Evolutionary conservation across 2,888 invertebrate species (phyloP), one percentile per base, ranked within the genome.

Genomic region (Phasia obesa): DNA sequence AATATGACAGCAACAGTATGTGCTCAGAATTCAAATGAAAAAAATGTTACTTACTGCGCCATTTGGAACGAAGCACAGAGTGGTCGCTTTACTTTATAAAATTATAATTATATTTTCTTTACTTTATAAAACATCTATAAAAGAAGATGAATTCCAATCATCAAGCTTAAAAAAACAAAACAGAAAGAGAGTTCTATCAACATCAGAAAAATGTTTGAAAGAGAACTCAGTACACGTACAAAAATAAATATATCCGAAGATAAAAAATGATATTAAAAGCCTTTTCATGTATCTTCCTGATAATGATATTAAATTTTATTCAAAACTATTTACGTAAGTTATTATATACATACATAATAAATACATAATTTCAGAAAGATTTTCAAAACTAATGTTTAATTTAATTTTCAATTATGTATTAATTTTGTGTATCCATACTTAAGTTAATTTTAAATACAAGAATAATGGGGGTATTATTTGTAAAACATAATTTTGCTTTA

Each of bases 391-490:
- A 31, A 31, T 31, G 31, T 31, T 57, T 57, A 27, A 57, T 57
- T 25, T 53, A 53, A 53, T 25, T 23, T 53, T n/a, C 25, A 25
- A 57, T 31, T 27, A 57, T 15, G 23, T 21, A 17, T 4, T 31
- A 53, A 31, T 31, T 57, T 31, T 31, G 31, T 7, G n/a, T 57
- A 31, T 57, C 31, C 17, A 31, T 23, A 31, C 27, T 31, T 31
- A 57, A 57, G 31, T 31, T 57, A 57, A 57, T 57, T 57, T 57
- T 38, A 38, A 38, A 13, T 38, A 38, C 38, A 38, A 38, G 11
- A 57, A 57, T n/a, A 9, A 57, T 15, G 15, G 31, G 17, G 31
- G 17, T 6, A 57, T 31, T n/a, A 27, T 31, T 31, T 31, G 31
- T 31, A 17, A 27, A 27, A 31, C 27, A 21, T 31, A 31, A 21